These are phyloP conservation scores for Abrostola tripartita DNA, from an alignment of 2,888 invertebrate species.

Conservation along the genomic window DNA sequence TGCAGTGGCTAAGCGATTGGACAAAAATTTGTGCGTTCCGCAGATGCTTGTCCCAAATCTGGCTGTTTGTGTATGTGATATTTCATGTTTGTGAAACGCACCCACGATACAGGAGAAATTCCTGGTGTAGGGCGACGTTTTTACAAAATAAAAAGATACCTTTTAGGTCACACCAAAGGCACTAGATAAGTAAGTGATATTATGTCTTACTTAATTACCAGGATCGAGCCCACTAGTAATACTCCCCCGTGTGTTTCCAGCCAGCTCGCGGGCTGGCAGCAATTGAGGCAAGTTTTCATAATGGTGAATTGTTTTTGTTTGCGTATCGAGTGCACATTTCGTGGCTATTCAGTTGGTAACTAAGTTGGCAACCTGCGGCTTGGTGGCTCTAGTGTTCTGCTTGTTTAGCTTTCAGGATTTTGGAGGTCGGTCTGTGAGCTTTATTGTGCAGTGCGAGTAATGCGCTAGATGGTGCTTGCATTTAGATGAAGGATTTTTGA, in stretches of 20 bases:
- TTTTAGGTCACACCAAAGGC: too few species aligned
- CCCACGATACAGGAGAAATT: too few species aligned
- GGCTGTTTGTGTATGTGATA: too few species aligned
- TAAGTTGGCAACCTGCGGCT: conserved; percentile 18
- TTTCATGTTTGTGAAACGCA: too few species aligned
- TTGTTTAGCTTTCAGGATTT: conserved; percentile 31
- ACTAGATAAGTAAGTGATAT: not conserved
- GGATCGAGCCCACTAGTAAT: not conserved
- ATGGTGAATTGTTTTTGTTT: conserved; percentile 57
- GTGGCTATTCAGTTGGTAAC: conserved; percentile 41
- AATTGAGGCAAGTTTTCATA: conserved; percentile 56
- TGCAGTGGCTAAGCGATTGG: too few species aligned
- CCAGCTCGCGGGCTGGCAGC: conserved; percentile 9
- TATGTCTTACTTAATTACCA: not conserved
- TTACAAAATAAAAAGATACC: too few species aligned
- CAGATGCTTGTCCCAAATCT: too few species aligned
- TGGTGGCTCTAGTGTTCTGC: conserved; percentile 12
- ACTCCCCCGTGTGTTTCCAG: conserved; percentile 21
- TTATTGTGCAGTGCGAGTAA: conserved; percentile 9
- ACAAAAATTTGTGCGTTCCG: too few species aligned
- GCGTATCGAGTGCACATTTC: conserved; percentile 53
- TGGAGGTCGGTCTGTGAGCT: conserved; percentile 30
- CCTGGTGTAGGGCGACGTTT: too few species aligned
- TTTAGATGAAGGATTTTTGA: too few species aligned
- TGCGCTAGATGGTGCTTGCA: not conserved